Evolutionary conservation across 92 coral and sea anemone species (phyloP).

Genomic region (Heteractis magnifica): DNA sequence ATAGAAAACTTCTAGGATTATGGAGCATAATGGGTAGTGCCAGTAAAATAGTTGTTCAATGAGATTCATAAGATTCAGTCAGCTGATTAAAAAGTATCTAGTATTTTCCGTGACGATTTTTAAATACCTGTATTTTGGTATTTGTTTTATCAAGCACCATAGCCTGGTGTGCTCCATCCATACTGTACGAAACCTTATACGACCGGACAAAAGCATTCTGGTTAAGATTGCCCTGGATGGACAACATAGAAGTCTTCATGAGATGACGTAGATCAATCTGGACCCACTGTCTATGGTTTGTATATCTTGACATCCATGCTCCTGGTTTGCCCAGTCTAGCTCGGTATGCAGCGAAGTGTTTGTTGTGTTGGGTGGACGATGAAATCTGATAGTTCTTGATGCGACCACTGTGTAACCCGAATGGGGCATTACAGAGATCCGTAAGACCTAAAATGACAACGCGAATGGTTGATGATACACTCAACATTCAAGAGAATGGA

Average conservation of each 20-base stretch:
- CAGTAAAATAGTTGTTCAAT: too few species aligned
- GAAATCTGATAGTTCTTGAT: slow-evolving; percentile 68
- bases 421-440: slow-evolving; percentile 59
- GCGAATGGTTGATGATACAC: too few species aligned
- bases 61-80: not conserved
- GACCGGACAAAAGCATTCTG: slow-evolving; percentile 72
- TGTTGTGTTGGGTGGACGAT: slow-evolving; percentile 67
- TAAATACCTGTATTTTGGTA: slow-evolving; percentile 14
- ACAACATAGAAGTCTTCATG: slow-evolving; percentile 61
- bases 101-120: not conserved
- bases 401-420: slow-evolving; percentile 76
- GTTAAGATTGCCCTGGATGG: slow-evolving; percentile 71
- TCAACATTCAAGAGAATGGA: too few species aligned
- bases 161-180: slow-evolving; percentile 71
- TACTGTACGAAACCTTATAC: slow-evolving; percentile 60
- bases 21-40: too few species aligned
- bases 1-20: too few species aligned
- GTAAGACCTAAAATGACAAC: slow-evolving; percentile 45
- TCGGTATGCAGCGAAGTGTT: slow-evolving; percentile 60
- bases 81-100: not conserved
- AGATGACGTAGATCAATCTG: slow-evolving; percentile 70
- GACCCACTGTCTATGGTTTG: slow-evolving; percentile 84
- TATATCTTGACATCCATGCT: slow-evolving; percentile 86
- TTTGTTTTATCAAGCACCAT: slow-evolving; percentile 29
- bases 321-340: slow-evolving; percentile 67